Base-by-base conservation (phyloP, 2,113 vertebrate species). In the Macaca fascicularis region DNA sequence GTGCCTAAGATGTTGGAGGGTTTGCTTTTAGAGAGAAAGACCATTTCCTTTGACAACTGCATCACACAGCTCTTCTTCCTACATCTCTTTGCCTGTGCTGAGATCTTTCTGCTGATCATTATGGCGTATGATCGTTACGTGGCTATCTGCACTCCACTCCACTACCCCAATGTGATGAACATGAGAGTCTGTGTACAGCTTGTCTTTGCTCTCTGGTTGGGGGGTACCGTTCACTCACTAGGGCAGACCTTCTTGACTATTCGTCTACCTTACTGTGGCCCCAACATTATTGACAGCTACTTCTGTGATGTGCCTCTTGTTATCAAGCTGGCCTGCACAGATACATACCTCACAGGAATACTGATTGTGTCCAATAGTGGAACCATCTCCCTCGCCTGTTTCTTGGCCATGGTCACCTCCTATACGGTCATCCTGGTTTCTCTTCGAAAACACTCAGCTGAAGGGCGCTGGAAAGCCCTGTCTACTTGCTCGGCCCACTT, bases 401-500 rank as follows among this genome's bases (percentile, higher is more conserved):
- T 98, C 80, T 72, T 98, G 61, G 96, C 97, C 12, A 80, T 98
- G 40, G 79, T 98, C 12, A 92, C 90, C 76, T 98, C 98, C 70
- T 98, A 98, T 14, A 80, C 16, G 0, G 84, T 98, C 43, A 98
- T 98, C 93, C 52, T 98, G 83, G 76, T 97, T 50, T 98, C 98
- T n/a, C 95, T 98, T 61, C 91, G 95, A 38, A 97, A 96, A 38
- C 96, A 90, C 81, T 98, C 98, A 1, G 86, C 95, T 8, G 97
- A 98, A 83, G 97, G 97, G 9, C 95, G 96, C 57, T 64, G 40
- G 48, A 98, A 98, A 94, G 98, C 98, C 30, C 94, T 98, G n/a
- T 98, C 98, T 25, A 98, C 98, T 25, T 98, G 98, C 70, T 97
- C 95, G 2, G 61, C 98, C n/a, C 98, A 98, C 81, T 92, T 98